Evolutionary conservation across 2,113 vertebrate genomes (phyloP).

Genomic region (Ophthalmolycus amberensis): DNA sequence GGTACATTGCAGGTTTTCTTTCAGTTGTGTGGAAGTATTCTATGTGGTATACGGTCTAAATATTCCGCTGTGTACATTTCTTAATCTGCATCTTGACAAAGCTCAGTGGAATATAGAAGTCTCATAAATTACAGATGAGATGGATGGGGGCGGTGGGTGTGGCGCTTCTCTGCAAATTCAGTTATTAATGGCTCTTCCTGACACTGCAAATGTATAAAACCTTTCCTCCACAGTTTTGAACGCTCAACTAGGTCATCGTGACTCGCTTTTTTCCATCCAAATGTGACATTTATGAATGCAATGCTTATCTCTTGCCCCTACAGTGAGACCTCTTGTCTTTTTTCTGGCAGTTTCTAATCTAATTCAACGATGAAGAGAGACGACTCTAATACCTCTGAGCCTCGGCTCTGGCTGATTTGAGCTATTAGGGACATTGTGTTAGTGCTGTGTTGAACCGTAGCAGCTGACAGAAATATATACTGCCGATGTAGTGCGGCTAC

Average conservation of each 20-base stretch:
- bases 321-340: constrained; percentile 28
- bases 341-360: constrained; percentile 39
- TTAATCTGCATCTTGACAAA: constrained; percentile 25
- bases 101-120: constrained; percentile 16
- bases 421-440: constrained; percentile 2
- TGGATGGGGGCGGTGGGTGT: constrained; percentile 25
- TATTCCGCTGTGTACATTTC: background rate
- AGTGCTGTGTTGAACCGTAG: background rate
- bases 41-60: background rate
- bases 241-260: constrained; percentile 63
- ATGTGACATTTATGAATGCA: constrained; percentile 37
- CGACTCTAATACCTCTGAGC: constrained; percentile 1
- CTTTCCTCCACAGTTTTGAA: constrained; percentile 25
- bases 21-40: background rate
- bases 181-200: constrained; percentile 50
- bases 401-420: constrained; percentile 10
- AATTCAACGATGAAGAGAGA: constrained; percentile 15
- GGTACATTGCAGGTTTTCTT: background rate
- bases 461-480: background rate
- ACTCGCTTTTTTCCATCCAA: constrained; percentile 49
- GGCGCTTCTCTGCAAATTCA: constrained; percentile 47
- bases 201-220: constrained; percentile 38
- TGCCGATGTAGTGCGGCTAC: background rate
- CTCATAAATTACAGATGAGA: constrained; percentile 59
- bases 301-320: constrained; percentile 13